Evolutionary conservation across 2,113 vertebrate species (phyloP), one percentile per base, ranked within the genome.

Genomic region (Alethe diademata): DNA sequence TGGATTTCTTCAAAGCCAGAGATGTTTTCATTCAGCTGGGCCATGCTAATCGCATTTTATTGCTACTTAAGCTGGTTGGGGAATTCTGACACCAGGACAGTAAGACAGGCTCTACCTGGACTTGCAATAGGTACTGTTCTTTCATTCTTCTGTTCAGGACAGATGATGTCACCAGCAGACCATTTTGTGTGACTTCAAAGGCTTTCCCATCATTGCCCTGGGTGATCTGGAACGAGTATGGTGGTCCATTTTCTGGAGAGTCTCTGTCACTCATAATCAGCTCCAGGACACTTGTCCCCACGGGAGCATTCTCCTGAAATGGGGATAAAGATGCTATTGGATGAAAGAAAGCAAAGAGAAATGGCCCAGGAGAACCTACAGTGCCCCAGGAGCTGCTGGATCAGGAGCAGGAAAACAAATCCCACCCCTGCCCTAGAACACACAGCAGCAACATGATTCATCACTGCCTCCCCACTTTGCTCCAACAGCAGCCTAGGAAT

Each of bases 241-340:
- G 99, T 0, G 99, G 98, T 6, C 99, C 99, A 9, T 99, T 99
- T 94, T 97, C 98, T 50, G 98, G 98, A 14, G 98, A 98, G 97
- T 99, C 99, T n/a, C 96, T 98, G 97, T 99, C 99, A 0, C 94
- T 99, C 96, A 99, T 98, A 53, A 98, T 96, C 47, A 99, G 97
- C 96, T 99, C 98, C 78, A 99, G 96, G 93, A 99, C 85, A 25
- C 97, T 98, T 79, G 98, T 98, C 83, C 99, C 99, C 7, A 98
- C 40, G 0, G 98, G 93, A 85, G 98, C 98, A 14, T 98, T 98
- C 97, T 99, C 99, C 99, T 99, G 97, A 64, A 82, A 95, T 6
- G 6, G 50, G 31, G 25, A 40, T 40, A 74, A 66, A 57, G 79
- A 50, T 47, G 25, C 4, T 33, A 40, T 35, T 87, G n/a, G 29